A percentile compares a stretch with the other conserved stretches of the same genome.
Conservation (phyloP, 2,113 vertebrate species). For the crab-eating macaque (Macaca fascicularis) region T2T-MFA8v1.1 NC_088389.1:111916501-111917000, state of each 20-base stretch:
- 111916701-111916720: not conserved
- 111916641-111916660: not conserved
- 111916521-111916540: not conserved
- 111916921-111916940: not conserved
- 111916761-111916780: not conserved
- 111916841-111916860: not conserved
- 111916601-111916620: not conserved
- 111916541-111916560: not conserved
- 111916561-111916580: not conserved
- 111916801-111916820: not conserved
- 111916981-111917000: not conserved
- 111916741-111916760: not conserved
- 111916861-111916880: not conserved
- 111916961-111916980: not conserved
- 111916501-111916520: not conserved
- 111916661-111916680: not conserved
- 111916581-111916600: not conserved
- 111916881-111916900: not conserved
- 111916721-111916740: not conserved
- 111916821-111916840: not conserved
- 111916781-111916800: not conserved
- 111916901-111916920: not conserved
- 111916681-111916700: not conserved
- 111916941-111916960: not conserved
- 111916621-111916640: not conserved